Conservation (phyloP, 2,797 vertebrate genomes). For the Cossypha niveicapilla region DNA sequence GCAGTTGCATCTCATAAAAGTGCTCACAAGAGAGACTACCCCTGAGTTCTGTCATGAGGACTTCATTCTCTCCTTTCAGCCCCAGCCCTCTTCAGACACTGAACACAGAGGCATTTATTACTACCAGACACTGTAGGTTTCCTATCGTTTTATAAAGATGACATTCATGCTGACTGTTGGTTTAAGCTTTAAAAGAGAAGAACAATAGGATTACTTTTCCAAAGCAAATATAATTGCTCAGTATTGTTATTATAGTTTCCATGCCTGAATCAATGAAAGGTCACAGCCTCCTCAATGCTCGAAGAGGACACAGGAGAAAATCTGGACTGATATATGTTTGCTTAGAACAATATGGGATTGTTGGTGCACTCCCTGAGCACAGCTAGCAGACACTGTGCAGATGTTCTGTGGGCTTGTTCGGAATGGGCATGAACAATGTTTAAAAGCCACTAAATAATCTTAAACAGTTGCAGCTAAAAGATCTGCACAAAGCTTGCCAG, state of each 20-base stretch:
- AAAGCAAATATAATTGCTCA: constrained; percentile 54
- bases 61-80: constrained; percentile 30
- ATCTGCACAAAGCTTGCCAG: not conserved
- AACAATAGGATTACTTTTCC: constrained; percentile 59
- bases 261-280: constrained; percentile 46
- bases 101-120: constrained; percentile 50
- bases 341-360: constrained; percentile 52
- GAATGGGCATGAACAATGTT: constrained; percentile 40
- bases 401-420: constrained; percentile 42
- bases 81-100: not conserved
- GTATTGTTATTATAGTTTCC: constrained; percentile 41
- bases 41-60: constrained; percentile 21
- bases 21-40: not conserved
- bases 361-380: not conserved
- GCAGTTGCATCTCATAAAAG: constrained; percentile 37
- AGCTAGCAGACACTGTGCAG: constrained; percentile 42
- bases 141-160: constrained; percentile 43
- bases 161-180: constrained; percentile 58
- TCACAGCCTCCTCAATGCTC: not conserved
- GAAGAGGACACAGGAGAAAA: not conserved
- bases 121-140: constrained; percentile 49
- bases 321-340: not conserved
- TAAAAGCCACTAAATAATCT: constrained; percentile 62
- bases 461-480: constrained; percentile 42
- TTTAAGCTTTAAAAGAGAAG: constrained; percentile 52